Evolutionary conservation across 1,140 invertebrate species (phyloP).

Genomic region (Elymnias hypermnestra): DNA sequence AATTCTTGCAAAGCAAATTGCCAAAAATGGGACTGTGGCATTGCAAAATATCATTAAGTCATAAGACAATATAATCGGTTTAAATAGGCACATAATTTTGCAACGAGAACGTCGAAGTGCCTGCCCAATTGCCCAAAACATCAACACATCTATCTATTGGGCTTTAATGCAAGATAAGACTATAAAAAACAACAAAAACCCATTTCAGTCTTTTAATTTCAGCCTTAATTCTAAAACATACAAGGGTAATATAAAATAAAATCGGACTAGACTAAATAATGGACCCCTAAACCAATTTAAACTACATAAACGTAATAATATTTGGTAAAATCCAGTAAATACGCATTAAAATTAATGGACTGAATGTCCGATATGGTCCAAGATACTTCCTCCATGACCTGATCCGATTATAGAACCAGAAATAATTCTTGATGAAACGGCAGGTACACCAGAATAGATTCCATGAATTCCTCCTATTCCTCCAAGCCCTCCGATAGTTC

Average conservation of each 20-base stretch:
- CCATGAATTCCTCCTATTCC: conserved; percentile 11
- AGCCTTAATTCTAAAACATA: too few relatives aligned
- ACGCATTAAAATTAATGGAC: conserved; percentile 1
- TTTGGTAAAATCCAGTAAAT: not conserved
- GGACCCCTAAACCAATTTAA: conserved; percentile 8
- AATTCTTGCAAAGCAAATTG: too few relatives aligned
- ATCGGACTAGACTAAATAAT: conserved; percentile 18
- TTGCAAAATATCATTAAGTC: too few relatives aligned
- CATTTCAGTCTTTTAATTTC: too few relatives aligned
- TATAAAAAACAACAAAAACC: too few relatives aligned
- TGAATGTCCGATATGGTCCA: conserved; percentile 18
- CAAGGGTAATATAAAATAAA: not conserved
- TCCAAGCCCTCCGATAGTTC: conserved; percentile 8
- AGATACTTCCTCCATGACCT: conserved; percentile 16
- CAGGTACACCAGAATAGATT: conserved; percentile 5
- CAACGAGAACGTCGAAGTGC: too few relatives aligned
- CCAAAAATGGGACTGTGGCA: too few relatives aligned
- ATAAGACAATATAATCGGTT: too few relatives aligned
- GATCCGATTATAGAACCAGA: not conserved
- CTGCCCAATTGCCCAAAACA: too few relatives aligned
- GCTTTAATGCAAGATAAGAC: too few relatives aligned
- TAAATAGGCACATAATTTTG: too few relatives aligned
- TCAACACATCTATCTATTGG: too few relatives aligned
- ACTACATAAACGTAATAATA: conserved; percentile 4
- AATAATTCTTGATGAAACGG: conserved; percentile 3